Percentiles rank a stretch among this genome's conserved stretches.
Evolutionary conservation across 2,797 vertebrate species (phyloP).

Genomic region (Glyptemys insculpta): DNA sequence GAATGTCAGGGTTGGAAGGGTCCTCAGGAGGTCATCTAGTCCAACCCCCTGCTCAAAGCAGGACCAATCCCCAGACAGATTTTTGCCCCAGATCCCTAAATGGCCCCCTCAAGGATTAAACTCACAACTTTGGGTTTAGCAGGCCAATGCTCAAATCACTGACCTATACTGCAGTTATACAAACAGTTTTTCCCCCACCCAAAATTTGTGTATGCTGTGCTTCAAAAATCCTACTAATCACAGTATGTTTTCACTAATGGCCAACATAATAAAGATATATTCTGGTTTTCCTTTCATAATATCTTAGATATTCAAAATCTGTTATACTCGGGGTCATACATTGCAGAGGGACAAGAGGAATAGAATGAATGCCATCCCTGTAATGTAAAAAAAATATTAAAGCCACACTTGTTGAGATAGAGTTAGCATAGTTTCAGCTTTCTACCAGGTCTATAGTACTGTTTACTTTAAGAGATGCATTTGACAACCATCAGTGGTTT

Average conservation of each 20-base stretch:
- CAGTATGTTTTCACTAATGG: neutral
- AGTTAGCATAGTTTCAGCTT: slow-evolving; percentile 6
- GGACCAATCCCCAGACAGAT: no score
- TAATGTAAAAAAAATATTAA: neutral
- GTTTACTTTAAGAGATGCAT: neutral
- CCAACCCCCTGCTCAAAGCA: no score
- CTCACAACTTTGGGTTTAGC: no score
- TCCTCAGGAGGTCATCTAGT: no score
- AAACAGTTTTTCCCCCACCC: neutral
- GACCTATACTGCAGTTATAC: neutral
- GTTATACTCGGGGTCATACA: neutral
- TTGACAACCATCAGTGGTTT: neutral
- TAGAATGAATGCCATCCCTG: neutral
- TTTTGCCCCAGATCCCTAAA: no score
- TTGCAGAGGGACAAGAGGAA: neutral
- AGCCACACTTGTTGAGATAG: neutral
- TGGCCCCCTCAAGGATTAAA: no score
- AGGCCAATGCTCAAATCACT: no score
- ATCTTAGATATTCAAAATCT: neutral
- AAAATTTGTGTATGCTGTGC: neutral
- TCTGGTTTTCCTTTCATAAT: neutral
- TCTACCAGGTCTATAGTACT: neutral
- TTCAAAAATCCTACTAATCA: neutral
- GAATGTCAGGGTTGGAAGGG: no score
- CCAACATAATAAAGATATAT: neutral